Conservation (phyloP, 92 coral and sea anemone genomes). For the Palythoa caribaeorum region DNA sequence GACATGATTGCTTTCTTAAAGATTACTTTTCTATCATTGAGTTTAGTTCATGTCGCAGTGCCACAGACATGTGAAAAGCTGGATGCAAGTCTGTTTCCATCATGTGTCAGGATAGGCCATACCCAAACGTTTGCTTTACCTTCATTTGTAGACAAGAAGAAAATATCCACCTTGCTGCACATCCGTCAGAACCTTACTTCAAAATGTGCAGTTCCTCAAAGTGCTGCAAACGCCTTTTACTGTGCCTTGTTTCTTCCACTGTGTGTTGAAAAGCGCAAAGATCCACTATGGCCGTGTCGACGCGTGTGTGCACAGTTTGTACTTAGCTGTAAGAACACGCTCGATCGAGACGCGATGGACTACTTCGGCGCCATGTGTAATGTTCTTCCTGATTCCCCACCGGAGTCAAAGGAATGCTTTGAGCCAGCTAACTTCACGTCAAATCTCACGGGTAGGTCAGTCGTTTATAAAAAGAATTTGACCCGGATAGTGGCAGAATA, state of each 20-base stretch:
- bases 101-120: conserved; percentile 14
- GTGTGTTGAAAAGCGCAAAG: conserved; percentile 18
- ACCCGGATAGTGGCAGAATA: no score
- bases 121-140: conserved; percentile 26
- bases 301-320: conserved; percentile 31
- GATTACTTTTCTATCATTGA: background rate
- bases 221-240: conserved; percentile 1
- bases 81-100: conserved; percentile 10
- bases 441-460: background rate
- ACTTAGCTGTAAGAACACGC: background rate
- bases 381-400: conserved; percentile 21
- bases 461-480: background rate
- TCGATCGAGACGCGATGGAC: background rate
- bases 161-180: background rate
- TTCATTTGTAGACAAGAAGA: conserved; percentile 1
- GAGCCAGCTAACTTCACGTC: background rate
- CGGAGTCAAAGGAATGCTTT: conserved; percentile 31
- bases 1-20: background rate
- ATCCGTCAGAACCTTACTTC: background rate
- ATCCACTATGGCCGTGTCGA: conserved; percentile 22
- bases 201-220: background rate
- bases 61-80: conserved; percentile 20
- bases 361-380: conserved; percentile 36
- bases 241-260: conserved; percentile 24
- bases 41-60: background rate